Evolutionary conservation across 1,140 invertebrate genomes (phyloP).

Genomic region (Delia radicum): DNA sequence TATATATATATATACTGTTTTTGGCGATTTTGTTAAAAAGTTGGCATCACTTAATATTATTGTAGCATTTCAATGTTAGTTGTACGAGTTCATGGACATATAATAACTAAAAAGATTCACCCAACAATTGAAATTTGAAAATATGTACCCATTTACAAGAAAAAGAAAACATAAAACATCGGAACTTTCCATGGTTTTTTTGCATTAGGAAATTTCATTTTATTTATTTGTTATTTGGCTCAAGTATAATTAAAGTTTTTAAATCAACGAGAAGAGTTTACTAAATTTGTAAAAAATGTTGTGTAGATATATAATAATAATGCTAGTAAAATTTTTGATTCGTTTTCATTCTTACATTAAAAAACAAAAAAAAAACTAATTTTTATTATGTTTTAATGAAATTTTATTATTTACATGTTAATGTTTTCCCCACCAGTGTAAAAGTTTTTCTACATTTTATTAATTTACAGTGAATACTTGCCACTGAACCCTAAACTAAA

Average conservation of each 20-base stretch:
- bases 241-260: not conserved
- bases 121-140: conserved; percentile 6
- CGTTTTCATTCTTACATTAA: not conserved
- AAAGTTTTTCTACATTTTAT: too few relatives aligned
- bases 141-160: not conserved
- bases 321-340: not conserved
- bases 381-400: not conserved
- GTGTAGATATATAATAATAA: too few relatives aligned
- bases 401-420: not conserved
- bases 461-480: not conserved
- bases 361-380: not conserved
- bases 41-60: too few relatives aligned
- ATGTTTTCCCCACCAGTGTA: not conserved
- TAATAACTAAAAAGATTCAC: too few relatives aligned
- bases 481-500: too few relatives aligned
- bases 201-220: not conserved
- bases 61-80: too few relatives aligned
- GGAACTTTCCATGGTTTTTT: not conserved
- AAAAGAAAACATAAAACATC: not conserved
- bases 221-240: not conserved
- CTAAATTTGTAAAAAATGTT: too few relatives aligned
- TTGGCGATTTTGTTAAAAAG: too few relatives aligned
- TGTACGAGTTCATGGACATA: too few relatives aligned
- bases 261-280: not conserved
- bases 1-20: too few relatives aligned